A percentile compares a stretch with the other conserved stretches of the same genome.
Conservation (phyloP, 2,888 invertebrate species). For the Mellilla xanthometata region DNA sequence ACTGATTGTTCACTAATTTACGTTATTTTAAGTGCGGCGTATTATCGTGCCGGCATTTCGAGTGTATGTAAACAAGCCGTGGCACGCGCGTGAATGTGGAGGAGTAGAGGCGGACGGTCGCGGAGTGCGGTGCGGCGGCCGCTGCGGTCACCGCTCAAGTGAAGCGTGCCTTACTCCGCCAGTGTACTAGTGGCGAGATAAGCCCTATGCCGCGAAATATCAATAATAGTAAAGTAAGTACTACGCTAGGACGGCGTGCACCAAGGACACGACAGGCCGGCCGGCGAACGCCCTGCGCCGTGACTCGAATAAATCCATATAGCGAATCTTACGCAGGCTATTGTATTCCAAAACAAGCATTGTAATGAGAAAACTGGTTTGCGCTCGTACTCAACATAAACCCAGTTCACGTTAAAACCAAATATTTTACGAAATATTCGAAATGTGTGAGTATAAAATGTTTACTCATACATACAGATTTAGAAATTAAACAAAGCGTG, state of each 20-base stretch:
- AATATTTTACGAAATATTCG: not conserved
- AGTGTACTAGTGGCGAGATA: not conserved
- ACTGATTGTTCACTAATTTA: constrained; percentile 32
- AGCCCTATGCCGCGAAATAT: not conserved
- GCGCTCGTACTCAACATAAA: constrained; percentile 2
- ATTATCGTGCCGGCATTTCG: constrained; percentile 50
- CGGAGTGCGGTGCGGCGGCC: constrained; percentile 38
- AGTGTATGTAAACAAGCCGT: constrained; percentile 59
- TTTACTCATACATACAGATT: constrained; percentile 5
- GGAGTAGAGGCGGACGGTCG: constrained; percentile 28
- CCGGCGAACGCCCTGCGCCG: constrained; percentile 33
- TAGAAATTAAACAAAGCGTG: constrained; percentile 7
- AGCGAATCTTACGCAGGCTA: constrained; percentile 46
- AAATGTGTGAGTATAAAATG: not conserved
- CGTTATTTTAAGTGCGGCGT: constrained; percentile 25
- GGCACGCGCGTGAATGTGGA: constrained; percentile 40
- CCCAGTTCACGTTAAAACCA: constrained; percentile 2
- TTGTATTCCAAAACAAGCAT: constrained; percentile 62
- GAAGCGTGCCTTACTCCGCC: constrained; percentile 40
- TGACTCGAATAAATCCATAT: constrained; percentile 66
- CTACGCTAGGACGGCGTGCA: constrained; percentile 27
- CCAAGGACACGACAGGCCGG: constrained; percentile 52
- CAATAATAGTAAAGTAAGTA: no score
- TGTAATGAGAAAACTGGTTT: constrained; percentile 41
- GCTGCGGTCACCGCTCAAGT: constrained; percentile 56